Percentiles rank a stretch among this genome's conserved stretches.
Conservation (phyloP, 2,113 vertebrate species). For the Nibea coibor region DNA sequence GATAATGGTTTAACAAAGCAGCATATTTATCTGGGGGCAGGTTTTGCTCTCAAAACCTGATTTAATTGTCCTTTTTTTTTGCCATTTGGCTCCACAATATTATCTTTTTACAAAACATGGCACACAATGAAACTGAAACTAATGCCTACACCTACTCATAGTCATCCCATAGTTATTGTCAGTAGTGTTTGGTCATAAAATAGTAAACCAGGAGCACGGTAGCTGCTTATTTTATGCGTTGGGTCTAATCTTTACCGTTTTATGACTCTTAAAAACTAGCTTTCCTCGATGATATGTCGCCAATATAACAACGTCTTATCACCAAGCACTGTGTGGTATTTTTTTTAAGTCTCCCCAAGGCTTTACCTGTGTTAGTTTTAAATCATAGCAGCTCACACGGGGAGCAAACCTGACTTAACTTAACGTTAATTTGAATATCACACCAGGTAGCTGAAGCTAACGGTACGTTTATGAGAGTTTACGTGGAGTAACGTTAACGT, state of each 20-base stretch:
- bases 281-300: background rate
- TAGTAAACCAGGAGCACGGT: background rate
- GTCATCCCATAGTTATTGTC: too few relatives aligned
- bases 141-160: too few relatives aligned
- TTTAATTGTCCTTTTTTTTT: too few relatives aligned
- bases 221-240: background rate
- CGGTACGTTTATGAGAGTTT: background rate
- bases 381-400: background rate
- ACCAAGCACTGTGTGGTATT: background rate
- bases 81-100: background rate
- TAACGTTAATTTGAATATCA: background rate
- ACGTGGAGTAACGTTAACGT: background rate
- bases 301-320: slow-evolving; percentile 1
- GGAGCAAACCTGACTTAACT: background rate
- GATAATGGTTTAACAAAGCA: background rate
- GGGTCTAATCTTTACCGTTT: slow-evolving; percentile 12
- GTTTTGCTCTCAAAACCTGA: too few relatives aligned
- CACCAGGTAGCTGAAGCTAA: background rate
- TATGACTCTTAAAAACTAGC: slow-evolving; percentile 13
- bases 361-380: background rate
- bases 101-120: background rate
- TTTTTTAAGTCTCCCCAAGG: background rate
- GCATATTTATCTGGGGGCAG: too few relatives aligned
- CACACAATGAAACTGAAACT: background rate
- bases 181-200: background rate